Base-by-base conservation (phyloP, 2,797 vertebrate genomes). In the Lithobates sylvaticus region DNA sequence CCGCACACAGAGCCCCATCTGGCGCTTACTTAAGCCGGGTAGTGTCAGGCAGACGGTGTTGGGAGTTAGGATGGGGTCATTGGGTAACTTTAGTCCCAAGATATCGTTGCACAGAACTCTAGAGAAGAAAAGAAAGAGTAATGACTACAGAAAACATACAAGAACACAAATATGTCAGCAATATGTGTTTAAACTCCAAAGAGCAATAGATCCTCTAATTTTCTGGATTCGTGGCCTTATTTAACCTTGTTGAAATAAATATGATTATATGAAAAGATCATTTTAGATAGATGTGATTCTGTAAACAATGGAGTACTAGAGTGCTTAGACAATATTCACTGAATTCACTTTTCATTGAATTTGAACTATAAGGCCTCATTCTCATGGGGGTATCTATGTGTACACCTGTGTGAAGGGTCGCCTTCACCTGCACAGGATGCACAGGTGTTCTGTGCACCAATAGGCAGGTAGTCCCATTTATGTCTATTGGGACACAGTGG, bases 21-120 rank as follows among this genome's bases (percentile, higher is more conserved):
- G 97, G 75, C 96, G 94, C 91, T 97, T 97, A 89, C 95, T 98
- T 88, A 94, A 93, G 84, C 97, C 97, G 0, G 96, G 96, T 91
- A 97, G 91, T 81, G 95, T 95, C 92, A 98, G 90, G 88, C 97
- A 98, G 84, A 98, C 96, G 0, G 97, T 96, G 93, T 98, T 97
- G 81, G 97, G 96, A 67, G 96, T 97, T 90, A 97, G 92, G 85
- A 96, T 95, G 83, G 97, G 96, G 88, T 97, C 97, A 76, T 95
- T 96, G 69, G 96, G 96, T 93, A 96, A 93, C 94, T 97, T 98
- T 91, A 97, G 95, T 92, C 97, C 96, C 89, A 97, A 94, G 89
- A 97, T 97, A 90, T 97, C 96, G 93, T 97, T 97, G 89, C 96
- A 95, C 81, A 96, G 92, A 89, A 96, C 96, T 92, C 97, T 98